A percentile compares a stretch with the other conserved stretches of the same genome.
phyloP scores from a whole-genome alignment of 2,797 vertebrate genomes.

The Chelidonichthys spinosus region DNA sequence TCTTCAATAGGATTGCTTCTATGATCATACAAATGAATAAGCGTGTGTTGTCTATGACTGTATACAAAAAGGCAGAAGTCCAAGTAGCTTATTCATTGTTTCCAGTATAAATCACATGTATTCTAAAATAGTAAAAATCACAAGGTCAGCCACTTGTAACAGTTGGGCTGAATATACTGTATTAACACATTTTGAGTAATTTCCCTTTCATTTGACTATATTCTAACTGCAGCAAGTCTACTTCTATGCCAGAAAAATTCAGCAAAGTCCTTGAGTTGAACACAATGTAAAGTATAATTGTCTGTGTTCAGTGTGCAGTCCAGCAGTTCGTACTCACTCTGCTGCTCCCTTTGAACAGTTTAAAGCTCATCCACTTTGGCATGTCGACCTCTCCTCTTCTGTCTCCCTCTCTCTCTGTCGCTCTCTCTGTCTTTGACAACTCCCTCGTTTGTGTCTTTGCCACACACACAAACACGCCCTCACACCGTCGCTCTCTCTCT shows the following conservation, averaged over 20 bases:
- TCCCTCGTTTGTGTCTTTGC: conserved; percentile 54
- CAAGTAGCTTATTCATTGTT: not conserved
- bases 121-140: not conserved
- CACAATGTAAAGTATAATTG: not conserved
- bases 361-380: conserved; percentile 89
- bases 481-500: conserved; percentile 26
- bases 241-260: not conserved
- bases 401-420: conserved; percentile 28
- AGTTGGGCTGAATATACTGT: no score
- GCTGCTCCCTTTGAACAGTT: conserved; percentile 85
- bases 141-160: not conserved
- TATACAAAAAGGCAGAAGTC: not conserved
- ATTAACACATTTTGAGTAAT: not conserved
- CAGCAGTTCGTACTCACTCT: conserved; percentile 78
- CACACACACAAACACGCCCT: conserved; percentile 51
- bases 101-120: no score
- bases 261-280: not conserved
- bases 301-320: not conserved
- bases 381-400: conserved; percentile 73
- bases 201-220: not conserved
- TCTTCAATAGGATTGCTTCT: not conserved
- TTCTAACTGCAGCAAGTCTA: not conserved
- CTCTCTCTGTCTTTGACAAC: conserved; percentile 60
- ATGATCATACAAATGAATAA: not conserved
- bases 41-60: not conserved